These are phyloP conservation scores for Patella depressa DNA, from an alignment of 2,888 invertebrate species.

Conservation along the genomic window DNA sequence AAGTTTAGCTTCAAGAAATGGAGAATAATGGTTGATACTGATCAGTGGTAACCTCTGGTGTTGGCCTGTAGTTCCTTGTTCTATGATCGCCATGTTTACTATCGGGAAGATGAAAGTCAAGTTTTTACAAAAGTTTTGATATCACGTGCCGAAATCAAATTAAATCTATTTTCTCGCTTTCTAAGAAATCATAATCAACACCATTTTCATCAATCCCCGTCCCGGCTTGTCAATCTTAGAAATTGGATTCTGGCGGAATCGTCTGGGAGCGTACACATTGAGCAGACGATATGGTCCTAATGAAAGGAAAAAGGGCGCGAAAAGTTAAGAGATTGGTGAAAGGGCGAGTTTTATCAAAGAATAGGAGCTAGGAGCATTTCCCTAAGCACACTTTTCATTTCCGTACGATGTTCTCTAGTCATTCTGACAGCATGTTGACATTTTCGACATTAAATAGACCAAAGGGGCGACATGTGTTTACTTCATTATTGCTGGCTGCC, in stretches of 20 bases:
- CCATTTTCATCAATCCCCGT: neutral
- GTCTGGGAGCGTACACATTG: constrained; percentile 10
- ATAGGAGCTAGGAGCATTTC: constrained; percentile 17
- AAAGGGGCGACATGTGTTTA: constrained; percentile 29
- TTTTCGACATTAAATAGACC: constrained; percentile 30
- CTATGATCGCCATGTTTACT: neutral
- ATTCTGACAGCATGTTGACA: constrained; percentile 30
- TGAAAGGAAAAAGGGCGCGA: constrained; percentile 9
- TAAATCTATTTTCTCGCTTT: constrained; percentile 8
- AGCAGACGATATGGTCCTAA: neutral
- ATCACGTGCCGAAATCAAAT: constrained; percentile 11
- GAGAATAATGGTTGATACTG: no score
- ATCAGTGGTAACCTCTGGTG: neutral
- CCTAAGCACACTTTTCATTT: constrained; percentile 30
- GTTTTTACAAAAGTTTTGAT: neutral
- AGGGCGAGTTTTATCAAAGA: constrained; percentile 10
- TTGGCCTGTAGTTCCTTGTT: neutral
- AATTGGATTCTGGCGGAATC: constrained; percentile 5
- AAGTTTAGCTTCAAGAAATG: no score
- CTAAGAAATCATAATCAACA: constrained; percentile 7
- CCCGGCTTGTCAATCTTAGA: constrained; percentile 9
- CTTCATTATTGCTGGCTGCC: constrained; percentile 23
- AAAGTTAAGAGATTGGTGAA: constrained; percentile 13
- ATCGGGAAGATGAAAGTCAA: neutral
- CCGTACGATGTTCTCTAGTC: constrained; percentile 22